Conservation (phyloP, 2,113 vertebrate species). For the Heterotilapia buettikoferi region DNA sequence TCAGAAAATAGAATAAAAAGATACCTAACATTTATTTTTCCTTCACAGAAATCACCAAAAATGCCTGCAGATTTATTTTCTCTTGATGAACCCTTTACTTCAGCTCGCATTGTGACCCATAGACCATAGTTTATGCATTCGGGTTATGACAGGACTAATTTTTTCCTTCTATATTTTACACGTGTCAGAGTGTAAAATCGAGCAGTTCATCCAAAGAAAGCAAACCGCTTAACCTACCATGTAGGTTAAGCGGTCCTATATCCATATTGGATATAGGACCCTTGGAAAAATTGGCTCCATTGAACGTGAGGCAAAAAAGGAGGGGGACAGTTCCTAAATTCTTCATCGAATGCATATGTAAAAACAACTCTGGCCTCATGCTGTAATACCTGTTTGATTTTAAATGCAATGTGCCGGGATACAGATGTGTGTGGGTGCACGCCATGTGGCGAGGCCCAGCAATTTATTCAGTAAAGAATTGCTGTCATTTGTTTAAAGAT, state of each 20-base stretch:
- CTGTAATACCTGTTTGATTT: background rate
- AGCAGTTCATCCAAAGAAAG: background rate
- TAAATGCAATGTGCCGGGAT: fast-evolving
- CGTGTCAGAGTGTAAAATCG: background rate
- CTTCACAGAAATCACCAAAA: background rate
- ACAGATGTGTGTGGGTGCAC: background rate
- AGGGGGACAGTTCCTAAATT: background rate
- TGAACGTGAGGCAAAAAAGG: fast-evolving
- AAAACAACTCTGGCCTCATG: background rate
- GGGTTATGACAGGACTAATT: background rate
- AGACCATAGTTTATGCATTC: background rate
- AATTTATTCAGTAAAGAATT: background rate
- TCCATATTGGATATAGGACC: fast-evolving
- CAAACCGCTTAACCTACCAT: background rate
- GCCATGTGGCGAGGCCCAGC: background rate
- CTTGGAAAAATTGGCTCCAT: background rate
- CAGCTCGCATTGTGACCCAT: fast-evolving
- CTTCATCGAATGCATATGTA: background rate
- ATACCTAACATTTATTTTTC: fast-evolving
- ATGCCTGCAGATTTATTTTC: background rate
- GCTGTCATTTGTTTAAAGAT: background rate
- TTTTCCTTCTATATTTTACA: background rate
- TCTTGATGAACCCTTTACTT: background rate
- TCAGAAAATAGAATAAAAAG: background rate
- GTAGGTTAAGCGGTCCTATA: too few relatives aligned